Evolutionary conservation across 2,888 invertebrate species (phyloP), one percentile per base, ranked within the genome.

Genomic region (Eulithis testata): DNA sequence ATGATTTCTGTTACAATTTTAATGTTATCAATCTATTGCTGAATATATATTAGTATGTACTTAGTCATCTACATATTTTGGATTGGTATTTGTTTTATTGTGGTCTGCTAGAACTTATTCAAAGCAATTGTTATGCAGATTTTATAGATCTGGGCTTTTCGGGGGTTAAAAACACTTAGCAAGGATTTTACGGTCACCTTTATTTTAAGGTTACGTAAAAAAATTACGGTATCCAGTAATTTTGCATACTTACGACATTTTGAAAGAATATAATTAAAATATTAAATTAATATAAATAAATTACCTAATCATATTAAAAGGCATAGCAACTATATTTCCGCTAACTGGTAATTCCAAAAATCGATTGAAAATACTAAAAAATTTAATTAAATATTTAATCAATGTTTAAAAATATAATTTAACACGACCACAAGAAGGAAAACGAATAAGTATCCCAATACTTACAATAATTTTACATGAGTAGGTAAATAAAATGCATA

Each of bases 11-110:
- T 65, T 63, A 60, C 36, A 61, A 45, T 69, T 67, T n/a, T 44
- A 63, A 56, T 52, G 52, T 63, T 64, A 61, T 56, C 40, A 8
- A 68, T 65, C 65, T 58, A 68, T 71, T 70, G 63, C 66, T 66
- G 63, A 67, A 63, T 44, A 55, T 43, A 8, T 11, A 21, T 21
- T 21, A 21, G 21, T 21, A 21, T 21, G 21, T 21, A 21, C 21
- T 21, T 21, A 21, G 21, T 21, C 21, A 21, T 21, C 21, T 21
- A n/a, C n/a, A n/a, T n/a, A 21, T 21, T 21, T 21, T 21, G 1
- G 2, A 21, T 21, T 21, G 1, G 64, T 44, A 58, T 45, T 11
- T 44, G 11, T n/a, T 44, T 44, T 44, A 44, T 44, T 40, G 8
- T 40, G 9, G 40, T 2, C 37, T 7, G 3, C 5, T 3, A n/a